phyloP scores from a whole-genome alignment of 2,797 vertebrate genomes.

The Ficedula albicollis region DNA sequence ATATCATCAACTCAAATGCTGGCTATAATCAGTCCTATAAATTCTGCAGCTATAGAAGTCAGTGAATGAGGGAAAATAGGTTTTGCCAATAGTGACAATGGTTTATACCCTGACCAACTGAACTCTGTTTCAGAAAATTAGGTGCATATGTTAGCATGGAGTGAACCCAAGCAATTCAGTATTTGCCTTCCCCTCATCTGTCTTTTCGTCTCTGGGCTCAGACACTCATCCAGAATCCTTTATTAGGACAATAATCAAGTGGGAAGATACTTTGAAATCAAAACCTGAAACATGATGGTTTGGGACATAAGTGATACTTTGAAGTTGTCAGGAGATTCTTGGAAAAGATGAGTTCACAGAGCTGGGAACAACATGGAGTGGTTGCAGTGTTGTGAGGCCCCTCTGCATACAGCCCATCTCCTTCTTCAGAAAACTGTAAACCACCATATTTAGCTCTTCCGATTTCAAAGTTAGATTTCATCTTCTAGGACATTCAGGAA shows the following conservation, averaged over 20 bases:
- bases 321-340: background rate
- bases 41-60: constrained; percentile 29
- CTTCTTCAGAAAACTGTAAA: background rate
- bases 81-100: background rate
- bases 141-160: background rate
- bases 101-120: background rate
- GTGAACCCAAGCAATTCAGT: background rate
- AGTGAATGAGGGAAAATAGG: constrained; percentile 10
- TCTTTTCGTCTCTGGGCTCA: background rate
- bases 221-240: background rate
- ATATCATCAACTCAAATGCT: background rate
- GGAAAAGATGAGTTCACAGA: background rate
- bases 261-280: background rate
- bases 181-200: background rate
- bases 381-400: background rate
- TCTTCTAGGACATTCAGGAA: background rate
- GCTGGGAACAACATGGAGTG: rapidly evolving
- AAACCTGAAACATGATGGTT: background rate
- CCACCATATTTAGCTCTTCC: background rate
- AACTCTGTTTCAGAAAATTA: background rate
- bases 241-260: background rate
- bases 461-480: background rate
- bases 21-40: constrained; percentile 44
- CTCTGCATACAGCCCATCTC: background rate
- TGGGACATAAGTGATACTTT: background rate